Evolutionary conservation across 2,113 vertebrate species (phyloP), one percentile per base, ranked within the genome.

Genomic region (Chaenogobius annularis): DNA sequence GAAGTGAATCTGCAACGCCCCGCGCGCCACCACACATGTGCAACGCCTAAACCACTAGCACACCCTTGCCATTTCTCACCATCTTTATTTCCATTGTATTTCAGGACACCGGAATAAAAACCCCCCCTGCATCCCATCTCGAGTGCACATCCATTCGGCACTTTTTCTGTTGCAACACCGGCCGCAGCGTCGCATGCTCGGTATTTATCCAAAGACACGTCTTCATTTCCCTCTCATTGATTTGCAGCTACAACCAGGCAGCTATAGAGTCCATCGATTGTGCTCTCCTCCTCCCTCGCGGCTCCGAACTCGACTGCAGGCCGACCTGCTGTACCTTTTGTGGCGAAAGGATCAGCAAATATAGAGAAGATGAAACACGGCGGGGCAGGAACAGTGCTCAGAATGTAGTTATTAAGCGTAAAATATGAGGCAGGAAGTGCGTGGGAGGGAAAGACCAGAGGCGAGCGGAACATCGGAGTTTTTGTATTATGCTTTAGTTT

Each of bases 171-270:
- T 9, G 37, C 52, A 78, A 80, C 63, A 64, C 37, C 8, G 37
- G 37, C 37, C 37, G 37, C 8, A 6, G 26, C 72, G 70, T 77
- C 86, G 59, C 64, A 8, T 65, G 59, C 73, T 48, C 80, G 66
- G 68, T 81, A 86, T 87, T 84, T 90, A 90, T 92, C 91, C 87
- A 84, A 77, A 87, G 82, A 87, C 80, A 91, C 77, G 74, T 79
- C 83, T 88, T 91, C 70, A 85, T 90, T 91, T 88, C 84, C 88
- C 22, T 84, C 83, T 67, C 64, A 91, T 92, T 84, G 87, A 92
- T 92, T 88, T 84, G 58, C 64, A 65, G 71, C 66, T n/a, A 55
- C 31, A 69, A 31, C 83, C 80, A 80, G 76, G 62, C 64, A 40
- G 3, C 81, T 82, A 88, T 73, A 77, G 75, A 87, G 78, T 40